phyloP scores from a whole-genome alignment of 1,140 invertebrate genomes.

The Meloidogyne hapla region DNA sequence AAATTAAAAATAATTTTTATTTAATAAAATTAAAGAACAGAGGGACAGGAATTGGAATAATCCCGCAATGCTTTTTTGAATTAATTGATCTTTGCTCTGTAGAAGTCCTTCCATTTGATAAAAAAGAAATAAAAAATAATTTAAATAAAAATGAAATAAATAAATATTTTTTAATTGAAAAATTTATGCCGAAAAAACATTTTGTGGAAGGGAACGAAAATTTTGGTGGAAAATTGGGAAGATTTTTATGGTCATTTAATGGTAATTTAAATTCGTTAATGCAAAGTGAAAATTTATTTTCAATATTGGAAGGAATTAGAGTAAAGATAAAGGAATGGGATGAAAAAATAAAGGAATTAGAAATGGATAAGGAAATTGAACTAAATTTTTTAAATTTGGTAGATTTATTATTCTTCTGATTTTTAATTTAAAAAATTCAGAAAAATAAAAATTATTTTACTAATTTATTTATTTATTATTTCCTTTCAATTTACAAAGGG shows the following conservation, averaged over 20 bases:
- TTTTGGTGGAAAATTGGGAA: not conserved
- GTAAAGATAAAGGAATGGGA: not conserved
- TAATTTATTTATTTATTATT: too few species aligned
- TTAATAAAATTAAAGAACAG: not conserved
- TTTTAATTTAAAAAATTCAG: too few species aligned
- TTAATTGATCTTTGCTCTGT: not conserved
- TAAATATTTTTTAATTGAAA: conserved; percentile 4
- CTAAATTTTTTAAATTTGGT: too few species aligned
- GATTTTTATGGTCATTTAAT: not conserved
- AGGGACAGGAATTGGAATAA: not conserved
- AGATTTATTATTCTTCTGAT: too few species aligned
- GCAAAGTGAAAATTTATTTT: not conserved
- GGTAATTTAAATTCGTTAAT: not conserved
- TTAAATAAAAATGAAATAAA: not conserved
- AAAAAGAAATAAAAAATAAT: not conserved
- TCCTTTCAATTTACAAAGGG: too few species aligned
- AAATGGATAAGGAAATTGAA: not conserved
- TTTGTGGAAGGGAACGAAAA: not conserved
- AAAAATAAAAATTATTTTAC: too few species aligned
- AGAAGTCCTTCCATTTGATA: not conserved
- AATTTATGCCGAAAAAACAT: not conserved
- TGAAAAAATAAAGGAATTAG: not conserved
- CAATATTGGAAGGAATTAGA: not conserved
- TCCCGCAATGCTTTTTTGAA: not conserved
- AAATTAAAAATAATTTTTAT: too few species aligned